Percentiles rank a stretch among this genome's conserved stretches.
Evolutionary conservation across 2,888 invertebrate species (phyloP).

Genomic region (Drosophila mulleri): DNA sequence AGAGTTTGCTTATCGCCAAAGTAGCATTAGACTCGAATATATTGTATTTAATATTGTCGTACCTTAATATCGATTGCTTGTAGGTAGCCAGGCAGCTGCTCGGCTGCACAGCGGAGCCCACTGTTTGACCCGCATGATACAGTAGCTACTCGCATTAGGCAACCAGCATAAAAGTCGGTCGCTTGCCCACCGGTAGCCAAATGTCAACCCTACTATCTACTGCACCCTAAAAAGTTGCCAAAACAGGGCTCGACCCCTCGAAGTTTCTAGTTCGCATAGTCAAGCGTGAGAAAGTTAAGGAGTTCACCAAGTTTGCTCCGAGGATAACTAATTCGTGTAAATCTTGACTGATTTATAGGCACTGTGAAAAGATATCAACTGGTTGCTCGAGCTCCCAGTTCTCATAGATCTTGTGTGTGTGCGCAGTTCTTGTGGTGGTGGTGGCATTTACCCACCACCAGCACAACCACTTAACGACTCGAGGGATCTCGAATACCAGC

Average conservation of each 20-base stretch:
- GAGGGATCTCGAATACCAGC: slow-evolving; percentile 64
- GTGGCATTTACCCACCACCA: slow-evolving; percentile 27
- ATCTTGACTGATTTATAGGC: slow-evolving; percentile 73
- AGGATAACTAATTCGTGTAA: slow-evolving; percentile 26
- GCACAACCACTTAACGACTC: slow-evolving; percentile 39
- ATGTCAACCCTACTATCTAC: slow-evolving; percentile 36
- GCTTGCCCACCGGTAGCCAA: slow-evolving; percentile 63
- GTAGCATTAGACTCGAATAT: background rate
- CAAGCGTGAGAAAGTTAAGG: slow-evolving; percentile 64
- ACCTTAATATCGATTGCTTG: slow-evolving; percentile 7
- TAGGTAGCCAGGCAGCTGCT: slow-evolving; percentile 43
- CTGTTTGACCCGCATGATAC: slow-evolving; percentile 46
- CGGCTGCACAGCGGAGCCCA: slow-evolving; percentile 11
- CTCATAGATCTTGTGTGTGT: slow-evolving; percentile 25
- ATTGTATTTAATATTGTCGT: background rate
- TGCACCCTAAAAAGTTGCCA: slow-evolving; percentile 29
- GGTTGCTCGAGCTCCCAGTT: slow-evolving; percentile 37
- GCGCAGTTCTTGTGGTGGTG: slow-evolving; percentile 27
- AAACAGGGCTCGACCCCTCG: slow-evolving; percentile 31
- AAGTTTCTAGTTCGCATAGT: slow-evolving; percentile 12
- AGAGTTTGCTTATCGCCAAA: slow-evolving; percentile 32
- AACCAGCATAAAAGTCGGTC: slow-evolving; percentile 64
- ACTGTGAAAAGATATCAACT: slow-evolving; percentile 54
- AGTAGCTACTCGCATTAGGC: slow-evolving; percentile 27
- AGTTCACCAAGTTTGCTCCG: slow-evolving; percentile 1